Conservation (phyloP, 2,113 vertebrate genomes). For the Heteronetta atricapilla region DNA sequence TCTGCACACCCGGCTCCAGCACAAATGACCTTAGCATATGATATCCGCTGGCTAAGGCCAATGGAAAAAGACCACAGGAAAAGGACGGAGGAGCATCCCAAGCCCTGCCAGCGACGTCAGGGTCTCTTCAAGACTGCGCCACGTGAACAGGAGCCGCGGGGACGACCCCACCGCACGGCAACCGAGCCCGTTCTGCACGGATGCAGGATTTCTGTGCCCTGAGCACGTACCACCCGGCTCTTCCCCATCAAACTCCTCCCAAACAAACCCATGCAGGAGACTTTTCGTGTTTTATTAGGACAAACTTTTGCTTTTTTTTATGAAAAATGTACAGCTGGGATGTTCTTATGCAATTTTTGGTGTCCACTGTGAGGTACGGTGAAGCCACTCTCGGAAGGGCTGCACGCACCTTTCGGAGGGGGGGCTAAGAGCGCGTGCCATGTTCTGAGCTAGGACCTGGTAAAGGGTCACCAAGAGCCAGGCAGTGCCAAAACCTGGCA, state of each 20-base stretch:
- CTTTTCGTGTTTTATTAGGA: not conserved
- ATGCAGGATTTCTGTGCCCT: not conserved
- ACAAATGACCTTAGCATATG: conserved; percentile 51
- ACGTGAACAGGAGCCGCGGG: not conserved
- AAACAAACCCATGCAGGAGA: not conserved
- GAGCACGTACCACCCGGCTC: not conserved
- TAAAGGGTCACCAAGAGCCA: not conserved
- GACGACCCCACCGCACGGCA: not conserved
- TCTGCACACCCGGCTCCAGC: conserved; percentile 21
- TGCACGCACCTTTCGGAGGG: not conserved
- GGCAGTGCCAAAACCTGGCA: not conserved
- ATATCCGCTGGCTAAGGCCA: conserved; percentile 42
- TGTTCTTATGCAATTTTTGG: not conserved
- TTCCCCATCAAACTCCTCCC: not conserved
- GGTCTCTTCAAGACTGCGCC: conserved; percentile 3
- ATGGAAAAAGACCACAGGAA: conserved; percentile 44
- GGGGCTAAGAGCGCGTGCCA: not conserved
- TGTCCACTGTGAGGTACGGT: rapidly evolving
- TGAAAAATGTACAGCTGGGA: not conserved
- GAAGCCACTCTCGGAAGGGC: not conserved
- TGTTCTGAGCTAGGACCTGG: not conserved
- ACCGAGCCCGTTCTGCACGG: not conserved
- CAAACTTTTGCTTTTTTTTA: not conserved
- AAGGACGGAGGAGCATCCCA: conserved; percentile 33
- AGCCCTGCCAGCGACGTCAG: not conserved